phyloP scores from a whole-genome alignment of 2,113 vertebrate species.

The Misgurnus anguillicaudatus region DNA sequence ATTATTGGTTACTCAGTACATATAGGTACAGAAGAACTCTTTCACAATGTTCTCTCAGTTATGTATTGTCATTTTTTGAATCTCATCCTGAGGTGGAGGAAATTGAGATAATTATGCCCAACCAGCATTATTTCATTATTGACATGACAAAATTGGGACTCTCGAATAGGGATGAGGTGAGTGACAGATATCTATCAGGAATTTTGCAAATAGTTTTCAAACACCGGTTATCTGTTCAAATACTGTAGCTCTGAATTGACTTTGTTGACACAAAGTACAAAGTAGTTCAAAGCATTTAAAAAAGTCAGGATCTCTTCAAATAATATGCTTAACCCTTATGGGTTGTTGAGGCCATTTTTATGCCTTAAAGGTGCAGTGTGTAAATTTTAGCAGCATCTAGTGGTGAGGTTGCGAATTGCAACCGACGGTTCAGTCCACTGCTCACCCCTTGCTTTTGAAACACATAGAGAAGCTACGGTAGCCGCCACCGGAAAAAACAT shows the following conservation, averaged over 20 bases:
- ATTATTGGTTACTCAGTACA: background rate
- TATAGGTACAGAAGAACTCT: no score
- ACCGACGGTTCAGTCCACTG: no score
- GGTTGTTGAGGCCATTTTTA: no score
- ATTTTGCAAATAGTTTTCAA: background rate
- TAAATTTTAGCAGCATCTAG: no score
- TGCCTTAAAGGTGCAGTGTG: no score
- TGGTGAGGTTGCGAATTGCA: no score
- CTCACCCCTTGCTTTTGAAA: no score
- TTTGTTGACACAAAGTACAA: constrained; percentile 25
- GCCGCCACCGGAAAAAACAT: no score
- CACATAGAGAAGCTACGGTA: no score
- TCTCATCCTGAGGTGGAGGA: constrained; percentile 82
- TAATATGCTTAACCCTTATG: no score
- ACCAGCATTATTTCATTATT: constrained; percentile 87
- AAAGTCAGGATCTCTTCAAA: background rate
- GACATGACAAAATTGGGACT: constrained; percentile 93
- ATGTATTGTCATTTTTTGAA: background rate
- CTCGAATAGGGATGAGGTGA: constrained; percentile 89
- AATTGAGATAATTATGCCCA: constrained; percentile 89
- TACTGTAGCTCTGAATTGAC: background rate
- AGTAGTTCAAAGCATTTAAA: background rate
- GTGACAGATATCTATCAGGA: constrained; percentile 33
- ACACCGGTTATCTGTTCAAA: constrained; percentile 11
- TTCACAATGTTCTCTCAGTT: background rate